Percentiles rank a stretch among this genome's conserved stretches.
phyloP scores from a whole-genome alignment of 1,140 invertebrate genomes.

The Aporrectodea caliginosa region DNA sequence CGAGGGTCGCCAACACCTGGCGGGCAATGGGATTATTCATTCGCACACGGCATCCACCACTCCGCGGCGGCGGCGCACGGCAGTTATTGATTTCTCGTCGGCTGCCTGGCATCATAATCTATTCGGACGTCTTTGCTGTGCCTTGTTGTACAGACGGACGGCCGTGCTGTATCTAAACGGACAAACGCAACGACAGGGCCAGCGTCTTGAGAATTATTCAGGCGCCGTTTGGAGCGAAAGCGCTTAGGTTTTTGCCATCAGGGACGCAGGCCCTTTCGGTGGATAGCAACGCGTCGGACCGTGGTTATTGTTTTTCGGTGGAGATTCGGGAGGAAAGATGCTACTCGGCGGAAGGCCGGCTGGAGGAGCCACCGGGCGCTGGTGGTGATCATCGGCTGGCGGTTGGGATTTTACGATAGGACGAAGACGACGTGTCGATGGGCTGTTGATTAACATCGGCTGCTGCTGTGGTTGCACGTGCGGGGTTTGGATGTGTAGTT shows the following conservation, averaged over 20 bases:
- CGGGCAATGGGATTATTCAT: no score
- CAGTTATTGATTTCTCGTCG: no score
- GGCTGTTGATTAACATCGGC: neutral
- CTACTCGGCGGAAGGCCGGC: neutral
- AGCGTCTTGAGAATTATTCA: neutral
- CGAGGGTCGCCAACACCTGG: no score
- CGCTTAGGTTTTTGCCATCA: neutral
- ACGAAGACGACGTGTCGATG: neutral
- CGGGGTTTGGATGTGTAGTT: neutral
- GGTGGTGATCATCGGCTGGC: no score
- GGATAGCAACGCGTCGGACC: neutral
- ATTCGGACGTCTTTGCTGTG: neutral
- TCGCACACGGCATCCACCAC: no score
- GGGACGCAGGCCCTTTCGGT: neutral
- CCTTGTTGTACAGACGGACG: neutral
- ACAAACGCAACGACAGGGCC: neutral
- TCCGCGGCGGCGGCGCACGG: no score
- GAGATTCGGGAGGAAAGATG: neutral
- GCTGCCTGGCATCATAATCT: no score
- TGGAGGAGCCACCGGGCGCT: no score
- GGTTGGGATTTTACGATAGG: neutral
- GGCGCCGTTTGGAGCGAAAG: neutral
- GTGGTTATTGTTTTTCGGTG: neutral
- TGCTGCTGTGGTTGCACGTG: neutral
- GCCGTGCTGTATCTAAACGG: no score